phyloP scores from a whole-genome alignment of 2,113 vertebrate species.

The Dolichallabes microphthalmus region DNA sequence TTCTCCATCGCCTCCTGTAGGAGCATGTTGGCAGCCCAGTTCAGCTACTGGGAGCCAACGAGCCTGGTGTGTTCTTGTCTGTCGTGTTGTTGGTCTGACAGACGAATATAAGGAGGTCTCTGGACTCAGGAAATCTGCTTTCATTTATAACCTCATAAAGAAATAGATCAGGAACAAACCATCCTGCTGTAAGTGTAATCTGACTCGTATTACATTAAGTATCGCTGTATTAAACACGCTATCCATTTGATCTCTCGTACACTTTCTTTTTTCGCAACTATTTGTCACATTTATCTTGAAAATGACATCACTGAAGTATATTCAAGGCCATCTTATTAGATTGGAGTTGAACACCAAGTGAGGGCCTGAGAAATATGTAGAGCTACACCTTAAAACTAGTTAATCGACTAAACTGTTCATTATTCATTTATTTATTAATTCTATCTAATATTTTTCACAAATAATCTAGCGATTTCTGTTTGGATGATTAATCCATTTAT shows the following conservation, averaged over 20 bases:
- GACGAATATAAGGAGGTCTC: neutral
- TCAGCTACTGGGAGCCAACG: conserved; percentile 16
- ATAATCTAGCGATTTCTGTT: too few species aligned
- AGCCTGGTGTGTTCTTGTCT: neutral
- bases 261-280: neutral
- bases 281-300: neutral
- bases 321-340: too few species aligned
- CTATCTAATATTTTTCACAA: too few species aligned
- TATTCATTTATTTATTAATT: too few species aligned
- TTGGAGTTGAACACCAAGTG: neutral
- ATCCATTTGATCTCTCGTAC: neutral
- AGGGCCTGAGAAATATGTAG: neutral
- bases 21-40: conserved; percentile 3
- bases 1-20: conserved; percentile 27
- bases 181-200: neutral
- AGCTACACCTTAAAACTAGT: too few species aligned
- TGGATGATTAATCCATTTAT: too few species aligned
- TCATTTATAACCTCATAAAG: neutral
- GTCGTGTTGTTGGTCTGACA: neutral
- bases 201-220: neutral
- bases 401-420: too few species aligned
- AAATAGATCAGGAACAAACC: neutral
- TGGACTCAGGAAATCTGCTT: neutral
- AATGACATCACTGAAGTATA: neutral
- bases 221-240: neutral